Evolutionary conservation across 2,797 vertebrate genomes (phyloP).

Genomic region (Xiphorhynchus erythropygius): DNA sequence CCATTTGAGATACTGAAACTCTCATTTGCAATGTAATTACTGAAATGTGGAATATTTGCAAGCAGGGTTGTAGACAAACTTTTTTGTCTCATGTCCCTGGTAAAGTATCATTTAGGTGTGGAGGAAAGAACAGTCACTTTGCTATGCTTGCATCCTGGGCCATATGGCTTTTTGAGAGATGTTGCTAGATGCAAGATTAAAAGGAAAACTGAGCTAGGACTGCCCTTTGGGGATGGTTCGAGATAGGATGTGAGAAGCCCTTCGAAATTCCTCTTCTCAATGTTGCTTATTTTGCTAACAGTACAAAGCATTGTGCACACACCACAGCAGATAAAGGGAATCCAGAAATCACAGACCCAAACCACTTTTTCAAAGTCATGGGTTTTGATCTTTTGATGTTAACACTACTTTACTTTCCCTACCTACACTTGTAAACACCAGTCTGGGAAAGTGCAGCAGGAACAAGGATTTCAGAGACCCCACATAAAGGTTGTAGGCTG

Average conservation of each 20-base stretch:
- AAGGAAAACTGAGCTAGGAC: background rate
- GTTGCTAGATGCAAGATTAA: background rate
- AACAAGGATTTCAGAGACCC: background rate
- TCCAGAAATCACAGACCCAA: background rate
- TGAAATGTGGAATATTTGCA: background rate
- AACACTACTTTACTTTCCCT: background rate
- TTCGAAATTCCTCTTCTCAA: background rate
- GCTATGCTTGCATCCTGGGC: background rate
- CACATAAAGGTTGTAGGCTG: background rate
- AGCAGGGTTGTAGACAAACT: background rate
- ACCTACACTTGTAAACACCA: background rate
- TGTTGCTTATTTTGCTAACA: background rate
- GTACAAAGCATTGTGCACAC: background rate
- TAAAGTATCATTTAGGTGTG: background rate
- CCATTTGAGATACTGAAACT: background rate
- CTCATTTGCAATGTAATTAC: background rate
- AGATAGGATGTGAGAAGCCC: constrained; percentile 25
- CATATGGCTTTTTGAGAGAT: background rate
- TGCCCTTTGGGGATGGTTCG: constrained; percentile 15
- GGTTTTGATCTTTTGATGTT: background rate
- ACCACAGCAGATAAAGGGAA: background rate
- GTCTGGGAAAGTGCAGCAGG: background rate
- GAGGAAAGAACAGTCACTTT: background rate
- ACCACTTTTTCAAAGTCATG: background rate
- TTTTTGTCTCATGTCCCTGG: background rate